Base-by-base conservation (phyloP, 2,797 vertebrate genomes). In the Rhinophrynus dorsalis region DNA sequence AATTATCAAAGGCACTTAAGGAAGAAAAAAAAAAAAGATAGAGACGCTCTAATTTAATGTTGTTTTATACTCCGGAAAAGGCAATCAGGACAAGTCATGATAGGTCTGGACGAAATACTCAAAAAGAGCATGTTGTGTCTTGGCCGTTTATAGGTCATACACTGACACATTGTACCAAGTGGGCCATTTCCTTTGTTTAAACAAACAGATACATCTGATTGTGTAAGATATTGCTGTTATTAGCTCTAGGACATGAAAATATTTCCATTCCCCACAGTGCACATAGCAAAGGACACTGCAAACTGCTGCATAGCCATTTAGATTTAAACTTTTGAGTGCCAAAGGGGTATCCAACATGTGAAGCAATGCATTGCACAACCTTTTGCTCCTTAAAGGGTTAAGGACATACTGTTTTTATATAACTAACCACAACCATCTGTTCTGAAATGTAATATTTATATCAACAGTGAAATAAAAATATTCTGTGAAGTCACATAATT, bases 41-140 rank as follows among this genome's bases (percentile, higher is more conserved):
- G n/a, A 33, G 18, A 33, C 35, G 23, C 40, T 20, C 27, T 15
- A 35, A 13, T 62, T 30, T 52, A 20, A 62, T 68, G 33, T 47
- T 70, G 42, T 52, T 4, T 42, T 48, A 48, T 45, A 58, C 15
- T 42, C 60, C 57, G 61, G 61, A 72, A 72, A 58, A 38, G 7
- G 44, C 60, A 38, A 48, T 72, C 42, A 58, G 32, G 47, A 27
- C 27, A 54, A 56, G 67, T 55, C 67, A 54, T 62, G 57, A 70
- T 62, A 63, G 18, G 17, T 57, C 32, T 20, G 5, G 23, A 30
- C 27, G 38, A 42, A 66, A 27, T 20, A 11, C 24, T 52, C 52
- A 21, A 51, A 37, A 48, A 30, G 17, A 29, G 47, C 9, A 21
- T 23, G 7, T 42, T 61, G 29, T 60, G 18, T 55, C 35, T 17